Conservation (phyloP, 2,797 vertebrate species). For the Zenarchopterus dispar region DNA sequence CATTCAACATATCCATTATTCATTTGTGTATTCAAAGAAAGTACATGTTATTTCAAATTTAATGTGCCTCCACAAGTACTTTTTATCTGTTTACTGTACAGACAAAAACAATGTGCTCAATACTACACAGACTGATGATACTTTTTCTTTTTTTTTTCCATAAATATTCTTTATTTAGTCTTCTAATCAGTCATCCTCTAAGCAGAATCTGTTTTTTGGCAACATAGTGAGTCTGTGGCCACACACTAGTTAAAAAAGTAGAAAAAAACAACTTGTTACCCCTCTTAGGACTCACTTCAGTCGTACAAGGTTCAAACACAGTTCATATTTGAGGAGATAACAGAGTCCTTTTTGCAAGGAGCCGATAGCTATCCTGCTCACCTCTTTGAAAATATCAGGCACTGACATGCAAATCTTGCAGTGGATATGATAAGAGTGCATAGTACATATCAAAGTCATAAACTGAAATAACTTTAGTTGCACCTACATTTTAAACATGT, state of each 20-base stretch:
- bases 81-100: not conserved
- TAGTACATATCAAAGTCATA: too few species aligned
- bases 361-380: constrained; percentile 7
- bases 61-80: too few species aligned
- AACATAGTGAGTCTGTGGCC: not conserved
- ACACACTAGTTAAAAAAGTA: constrained; percentile 19
- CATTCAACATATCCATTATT: not conserved
- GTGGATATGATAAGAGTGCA: too few species aligned
- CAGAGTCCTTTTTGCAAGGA: constrained; percentile 32
- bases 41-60: too few species aligned
- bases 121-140: not conserved
- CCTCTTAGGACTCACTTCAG: constrained; percentile 35
- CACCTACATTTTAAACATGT: too few species aligned
- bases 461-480: too few species aligned
- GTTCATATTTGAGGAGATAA: constrained; percentile 41
- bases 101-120: not conserved
- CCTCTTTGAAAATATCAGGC: constrained; percentile 32
- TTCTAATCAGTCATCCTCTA: not conserved
- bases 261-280: not conserved
- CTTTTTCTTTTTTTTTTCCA: not conserved
- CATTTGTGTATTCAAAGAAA: not conserved
- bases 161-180: not conserved
- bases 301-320: constrained; percentile 42
- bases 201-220: not conserved
- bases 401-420: constrained; percentile 29